These are phyloP conservation scores for Phylloscopus trochiloides DNA, from an alignment of 2,113 vertebrate species.

Conservation along the genomic window DNA sequence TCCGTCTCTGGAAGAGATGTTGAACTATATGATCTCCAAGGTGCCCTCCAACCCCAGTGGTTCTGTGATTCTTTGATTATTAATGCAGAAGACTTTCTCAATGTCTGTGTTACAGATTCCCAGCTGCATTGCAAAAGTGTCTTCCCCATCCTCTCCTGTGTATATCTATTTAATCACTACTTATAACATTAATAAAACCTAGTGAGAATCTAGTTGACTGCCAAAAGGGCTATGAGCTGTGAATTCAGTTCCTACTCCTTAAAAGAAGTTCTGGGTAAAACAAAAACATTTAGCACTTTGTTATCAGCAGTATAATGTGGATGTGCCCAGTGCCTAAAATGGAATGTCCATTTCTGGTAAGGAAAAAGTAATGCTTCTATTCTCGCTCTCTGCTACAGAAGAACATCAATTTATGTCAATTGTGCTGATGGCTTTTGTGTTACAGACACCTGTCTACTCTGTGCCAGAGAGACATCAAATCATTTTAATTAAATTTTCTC, in stretches of 20 bases:
- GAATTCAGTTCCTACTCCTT: background rate
- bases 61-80: background rate
- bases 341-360: background rate
- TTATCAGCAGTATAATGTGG: background rate
- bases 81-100: background rate
- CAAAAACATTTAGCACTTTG: background rate
- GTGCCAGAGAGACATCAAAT: constrained; percentile 4
- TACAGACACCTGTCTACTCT: constrained; percentile 35
- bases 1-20: background rate
- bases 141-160: background rate
- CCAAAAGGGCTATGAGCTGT: background rate
- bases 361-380: background rate
- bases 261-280: background rate
- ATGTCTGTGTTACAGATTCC: background rate
- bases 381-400: background rate
- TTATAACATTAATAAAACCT: background rate
- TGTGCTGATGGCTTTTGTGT: constrained; percentile 5
- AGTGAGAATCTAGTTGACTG: background rate
- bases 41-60: background rate
- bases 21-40: background rate
- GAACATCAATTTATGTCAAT: background rate
- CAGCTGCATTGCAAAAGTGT: background rate
- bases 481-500: constrained; percentile 54
- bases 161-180: background rate
- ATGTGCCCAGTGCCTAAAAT: background rate